Evolutionary conservation across 64 coral and sea anemone genomes (phyloP).

Genomic region (Pachyseris speciosa): DNA sequence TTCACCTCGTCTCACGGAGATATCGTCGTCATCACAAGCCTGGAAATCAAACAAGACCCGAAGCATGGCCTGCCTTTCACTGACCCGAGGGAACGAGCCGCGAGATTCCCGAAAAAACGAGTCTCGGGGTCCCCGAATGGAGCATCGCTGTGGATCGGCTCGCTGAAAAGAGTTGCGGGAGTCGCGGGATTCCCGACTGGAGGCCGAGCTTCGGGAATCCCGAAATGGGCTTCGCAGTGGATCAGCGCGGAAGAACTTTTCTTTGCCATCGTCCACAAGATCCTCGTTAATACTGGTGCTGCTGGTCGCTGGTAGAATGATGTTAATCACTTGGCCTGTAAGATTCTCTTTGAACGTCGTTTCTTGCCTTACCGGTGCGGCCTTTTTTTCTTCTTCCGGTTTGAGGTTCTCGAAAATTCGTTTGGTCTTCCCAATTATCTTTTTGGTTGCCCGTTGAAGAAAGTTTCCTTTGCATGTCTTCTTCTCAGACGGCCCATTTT

Average conservation of each 20-base stretch:
- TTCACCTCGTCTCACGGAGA: conserved; percentile 71
- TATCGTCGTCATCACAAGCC: conserved; percentile 81
- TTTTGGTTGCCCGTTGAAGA: conserved; percentile 1
- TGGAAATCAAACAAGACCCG: conserved; percentile 83
- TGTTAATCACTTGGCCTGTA: neutral
- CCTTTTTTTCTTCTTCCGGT: neutral
- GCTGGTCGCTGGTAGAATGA: conserved; percentile 22
- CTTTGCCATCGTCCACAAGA: neutral
- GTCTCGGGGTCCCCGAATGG: conserved; percentile 2
- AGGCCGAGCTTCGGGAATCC: neutral
- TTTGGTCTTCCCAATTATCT: conserved; percentile 37
- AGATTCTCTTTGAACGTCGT: neutral
- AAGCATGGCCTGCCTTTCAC: conserved; percentile 17
- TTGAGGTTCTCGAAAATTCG: neutral
- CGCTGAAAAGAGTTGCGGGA: neutral
- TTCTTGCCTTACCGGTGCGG: neutral
- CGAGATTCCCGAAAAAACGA: conserved; percentile 14
- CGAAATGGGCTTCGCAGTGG: neutral
- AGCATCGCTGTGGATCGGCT: neutral
- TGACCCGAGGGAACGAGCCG: neutral
- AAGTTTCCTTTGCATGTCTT: neutral
- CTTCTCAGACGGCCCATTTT: neutral
- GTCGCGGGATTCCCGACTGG: neutral
- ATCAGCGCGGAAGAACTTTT: conserved; percentile 4
- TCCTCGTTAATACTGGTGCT: conserved; percentile 6